Base-by-base conservation (phyloP, 2,113 vertebrate genomes). In the Pollimyrus isidori region DNA sequence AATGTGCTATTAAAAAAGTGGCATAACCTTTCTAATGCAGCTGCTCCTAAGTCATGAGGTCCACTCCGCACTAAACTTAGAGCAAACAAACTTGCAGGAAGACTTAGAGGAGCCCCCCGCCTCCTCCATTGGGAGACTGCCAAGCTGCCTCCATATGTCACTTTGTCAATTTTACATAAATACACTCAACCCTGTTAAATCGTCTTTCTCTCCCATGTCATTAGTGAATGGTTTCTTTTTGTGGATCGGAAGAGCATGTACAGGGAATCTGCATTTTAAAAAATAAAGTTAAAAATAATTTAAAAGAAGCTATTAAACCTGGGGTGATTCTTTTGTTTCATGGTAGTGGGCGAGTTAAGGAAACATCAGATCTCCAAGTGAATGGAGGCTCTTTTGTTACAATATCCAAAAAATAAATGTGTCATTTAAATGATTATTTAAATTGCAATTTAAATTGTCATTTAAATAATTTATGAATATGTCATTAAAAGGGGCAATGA, bases 21-120 rank as follows among this genome's bases (percentile, higher is more conserved):
- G 48, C 26, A 21, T 91, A 92, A 91, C 88, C 91, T 91, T 93
- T 90, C 89, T 88, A 53, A 50, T 82, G 62, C 92, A 92, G 92
- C 92, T 92, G 91, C 65, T 91, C 53, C 45, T 52, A 26, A 84
- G 89, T 92, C 92, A 92, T 88, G 42, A 87, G 92, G 86, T 90
- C 82, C 73, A 88, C 62, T 87, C 62, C 39, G 35, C 58, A 89
- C 92, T 92, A 93, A 93, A 92, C 89, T 90, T 93, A 91, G 91
- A 88, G 65, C 26, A 50, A 86, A 26, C 21, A 92, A 92, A 93
- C 88, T n/a, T 93, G 80, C 50, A 88, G 90, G 87, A 89, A 62
- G 73, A 87, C 45, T 82, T 80, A n/a, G 89, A 87, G 87, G 53
- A 39, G 13, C 3, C 4, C 15, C 39, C 50, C 26, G 5, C 52